A percentile compares a stretch with the other conserved stretches of the same genome.
Evolutionary conservation across 2,888 invertebrate species (phyloP).

Genomic region (Conchocele bisecta): DNA sequence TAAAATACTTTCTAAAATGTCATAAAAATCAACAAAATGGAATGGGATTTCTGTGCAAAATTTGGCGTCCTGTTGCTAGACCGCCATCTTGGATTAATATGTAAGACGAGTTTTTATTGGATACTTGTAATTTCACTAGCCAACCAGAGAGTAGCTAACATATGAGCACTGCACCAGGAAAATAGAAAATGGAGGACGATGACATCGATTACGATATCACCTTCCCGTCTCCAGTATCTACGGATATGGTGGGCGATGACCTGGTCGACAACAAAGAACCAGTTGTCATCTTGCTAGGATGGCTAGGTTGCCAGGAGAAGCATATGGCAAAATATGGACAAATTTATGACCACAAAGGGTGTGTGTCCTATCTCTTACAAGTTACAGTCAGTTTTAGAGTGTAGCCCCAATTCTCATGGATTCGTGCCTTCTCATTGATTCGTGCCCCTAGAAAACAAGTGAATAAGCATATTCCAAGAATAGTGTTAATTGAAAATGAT

Average conservation of each 20-base stretch:
- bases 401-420: too few relatives aligned
- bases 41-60: background rate
- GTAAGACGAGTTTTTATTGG: constrained; percentile 13
- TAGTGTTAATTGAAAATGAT: too few relatives aligned
- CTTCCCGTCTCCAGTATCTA: constrained; percentile 66
- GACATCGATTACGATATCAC: constrained; percentile 76
- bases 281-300: constrained; percentile 89
- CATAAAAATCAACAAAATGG: background rate
- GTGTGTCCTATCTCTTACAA: too few relatives aligned
- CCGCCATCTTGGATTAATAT: constrained; percentile 59
- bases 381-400: too few relatives aligned
- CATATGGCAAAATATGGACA: constrained; percentile 91
- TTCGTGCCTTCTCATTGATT: too few relatives aligned
- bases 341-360: constrained; percentile 91
- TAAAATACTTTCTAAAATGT: background rate
- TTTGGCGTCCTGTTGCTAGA: constrained; percentile 67
- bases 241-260: constrained; percentile 31
- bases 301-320: constrained; percentile 91
- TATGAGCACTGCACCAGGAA: background rate
- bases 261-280: constrained; percentile 82
- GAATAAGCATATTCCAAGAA: too few relatives aligned
- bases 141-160: constrained; percentile 37
- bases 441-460: too few relatives aligned
- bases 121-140: background rate
- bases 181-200: constrained; percentile 64